Conservation (phyloP, 2,797 vertebrate genomes). For the Synanceia verrucosa region DNA sequence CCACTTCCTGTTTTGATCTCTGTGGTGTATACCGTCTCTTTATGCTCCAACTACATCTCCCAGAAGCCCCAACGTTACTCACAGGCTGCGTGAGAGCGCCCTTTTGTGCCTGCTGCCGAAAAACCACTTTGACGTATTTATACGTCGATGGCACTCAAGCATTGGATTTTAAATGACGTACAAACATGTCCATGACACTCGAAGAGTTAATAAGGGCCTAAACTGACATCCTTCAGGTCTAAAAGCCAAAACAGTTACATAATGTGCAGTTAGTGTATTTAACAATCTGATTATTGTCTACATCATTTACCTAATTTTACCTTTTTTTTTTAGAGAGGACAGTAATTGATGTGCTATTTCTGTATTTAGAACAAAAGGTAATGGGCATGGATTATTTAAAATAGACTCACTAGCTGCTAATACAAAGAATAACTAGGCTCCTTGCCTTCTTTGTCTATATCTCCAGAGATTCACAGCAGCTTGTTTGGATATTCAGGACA, state of each 20-base stretch:
- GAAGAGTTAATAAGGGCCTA: not conserved
- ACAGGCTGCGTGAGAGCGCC: too few relatives aligned
- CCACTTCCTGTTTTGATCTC: too few relatives aligned
- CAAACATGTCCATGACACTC: too few relatives aligned
- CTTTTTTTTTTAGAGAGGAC: not conserved
- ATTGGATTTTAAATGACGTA: too few relatives aligned
- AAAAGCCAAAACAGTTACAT: not conserved
- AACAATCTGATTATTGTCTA: not conserved
- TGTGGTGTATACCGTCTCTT: too few relatives aligned
- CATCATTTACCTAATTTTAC: not conserved
- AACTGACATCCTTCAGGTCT: not conserved
- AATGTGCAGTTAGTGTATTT: not conserved
- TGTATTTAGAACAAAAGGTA: not conserved
- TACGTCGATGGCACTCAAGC: too few relatives aligned
- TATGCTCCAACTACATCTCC: too few relatives aligned
- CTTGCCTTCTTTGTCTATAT: not conserved
- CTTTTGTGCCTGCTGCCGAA: too few relatives aligned
- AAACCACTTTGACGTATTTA: too few relatives aligned
- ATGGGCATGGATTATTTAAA: too few relatives aligned
- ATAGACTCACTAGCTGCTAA: not conserved
- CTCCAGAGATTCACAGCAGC: not conserved
- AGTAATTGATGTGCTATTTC: not conserved
- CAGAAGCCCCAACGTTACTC: too few relatives aligned
- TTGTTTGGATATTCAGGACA: constrained; percentile 38
- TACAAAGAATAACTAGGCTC: not conserved